Base-by-base conservation (phyloP, 2,888 invertebrate species). In the Nasonovia ribisnigri region DNA sequence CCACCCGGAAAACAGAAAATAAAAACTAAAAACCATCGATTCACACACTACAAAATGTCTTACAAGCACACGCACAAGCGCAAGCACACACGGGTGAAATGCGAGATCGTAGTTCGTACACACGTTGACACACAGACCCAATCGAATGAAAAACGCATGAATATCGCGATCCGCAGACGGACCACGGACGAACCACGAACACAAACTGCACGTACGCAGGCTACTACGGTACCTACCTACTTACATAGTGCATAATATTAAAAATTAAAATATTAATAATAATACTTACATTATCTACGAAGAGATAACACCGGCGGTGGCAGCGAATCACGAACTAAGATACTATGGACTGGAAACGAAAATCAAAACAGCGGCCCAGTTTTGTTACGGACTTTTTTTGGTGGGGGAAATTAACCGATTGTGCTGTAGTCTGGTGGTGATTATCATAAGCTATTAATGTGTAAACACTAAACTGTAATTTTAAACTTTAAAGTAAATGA, bases 141-240 rank as follows among this genome's bases (percentile, higher is more conserved):
- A 36, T 20, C 36, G 77, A 36, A 36, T 77, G 36, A 77, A 77
- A 77, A 77, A 77, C 36, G 20, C 77, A 77, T 36, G 77, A 77
- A 77, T 77, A 77, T 77, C 77, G 36, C 20, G 2, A 36, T 4
- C 36, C 20, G 36, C 60, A 13, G 3, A n/a, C 36, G 36, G 16
- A 36, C 36, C 36, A 20, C 36, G 36, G 20, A 77, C 67, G 77
- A 36, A 77, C 77, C 36, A 77, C 77, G 36, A 77, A 77, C 77
- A 36, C 77, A 77, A 77, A 77, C 77, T 77, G 77, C 77, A 77
- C 77, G 77, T 77, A 77, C 77, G 77, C 77, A 77, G 67, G 36
- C 16, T 67, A 67, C 67, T 16, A 67, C n/a, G 36, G 36, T 6
- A 36, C 77, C 20, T 77, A 67, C 20, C 36, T 16, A 67, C 13